Conservation (phyloP, 1,140 invertebrate genomes). For the Pogonomyrmex barbatus region DNA sequence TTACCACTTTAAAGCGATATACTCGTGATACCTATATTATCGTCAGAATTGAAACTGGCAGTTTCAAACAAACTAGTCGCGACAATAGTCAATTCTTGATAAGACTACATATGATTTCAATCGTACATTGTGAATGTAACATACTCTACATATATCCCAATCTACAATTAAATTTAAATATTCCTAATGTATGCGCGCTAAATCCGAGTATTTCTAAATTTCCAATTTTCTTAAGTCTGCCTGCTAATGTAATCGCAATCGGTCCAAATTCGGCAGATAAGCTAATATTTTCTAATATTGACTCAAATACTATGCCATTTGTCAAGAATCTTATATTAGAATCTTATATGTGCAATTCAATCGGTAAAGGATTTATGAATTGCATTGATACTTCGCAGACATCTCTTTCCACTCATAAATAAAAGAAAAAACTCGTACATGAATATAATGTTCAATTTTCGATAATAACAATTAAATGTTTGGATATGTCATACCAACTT, state of each 20-base stretch:
- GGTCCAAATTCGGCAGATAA: conserved; percentile 90
- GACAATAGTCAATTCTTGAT: conserved; percentile 90
- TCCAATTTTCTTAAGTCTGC: conserved; percentile 94
- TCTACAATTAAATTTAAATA: conserved; percentile 94
- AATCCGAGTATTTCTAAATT: conserved; percentile 95
- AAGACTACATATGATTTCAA: conserved; percentile 95
- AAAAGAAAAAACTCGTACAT: not conserved
- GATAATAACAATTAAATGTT: not conserved
- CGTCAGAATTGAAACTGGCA: conserved; percentile 89
- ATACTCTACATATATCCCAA: conserved; percentile 92
- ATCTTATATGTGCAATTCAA: conserved; percentile 92
- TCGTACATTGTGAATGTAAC: conserved; percentile 90
- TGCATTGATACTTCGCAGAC: conserved; percentile 95
- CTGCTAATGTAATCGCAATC: conserved; percentile 92
- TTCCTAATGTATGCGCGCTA: conserved; percentile 95
- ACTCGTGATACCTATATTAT: conserved; percentile 93
- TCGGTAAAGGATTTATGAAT: conserved; percentile 95
- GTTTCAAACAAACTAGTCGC: conserved; percentile 90
- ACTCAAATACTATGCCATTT: conserved; percentile 94
- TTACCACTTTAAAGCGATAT: conserved; percentile 94
- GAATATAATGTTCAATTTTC: conserved; percentile 10
- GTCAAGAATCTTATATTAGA: conserved; percentile 95
- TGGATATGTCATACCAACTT: conserved; percentile 88
- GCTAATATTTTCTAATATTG: conserved; percentile 92
- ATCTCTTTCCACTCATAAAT: conserved; percentile 97